Evolutionary conservation across 1,140 invertebrate species (phyloP), one percentile per base, ranked within the genome.

Genomic region (Popillia japonica): DNA sequence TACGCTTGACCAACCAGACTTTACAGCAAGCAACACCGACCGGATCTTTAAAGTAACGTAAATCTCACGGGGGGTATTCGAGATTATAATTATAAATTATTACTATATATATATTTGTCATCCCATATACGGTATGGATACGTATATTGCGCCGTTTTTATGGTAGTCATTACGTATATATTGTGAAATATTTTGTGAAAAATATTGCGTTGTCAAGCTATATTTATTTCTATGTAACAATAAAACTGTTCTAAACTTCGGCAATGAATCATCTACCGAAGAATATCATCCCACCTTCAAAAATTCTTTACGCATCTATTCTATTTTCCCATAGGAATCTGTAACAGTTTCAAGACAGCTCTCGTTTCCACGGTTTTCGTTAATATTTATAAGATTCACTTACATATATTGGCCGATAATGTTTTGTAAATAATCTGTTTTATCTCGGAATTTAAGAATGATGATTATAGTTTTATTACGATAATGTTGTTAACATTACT

Each of bases 21-120:
- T 68, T 34, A 17, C 61, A 34, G 48, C 17, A n/a, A 55, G 48
- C 48, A 20, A 55, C 27, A 17, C 4, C 48, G 48, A 55, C 48
- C 17, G 48, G 48, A 55, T 55, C 17, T 55, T 27, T 34, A 34
- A 34, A 68, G 22, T 23, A 68, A 27, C 22, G 61, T 68, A 27
- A 68, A 27, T 68, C 61, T 68, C 61, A 68, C 61, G 27, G 61
- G 61, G 48, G 48, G 48, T 55, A 55, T 55, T 55, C 27, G 27
- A 68, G 61, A 68, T 68, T 68, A 68, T 68, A 55, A 68, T 68
- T 68, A 68, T 68, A 68, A 68, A 68, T 68, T 68, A 68, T 68
- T 68, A 68, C 61, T 68, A 68, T 68, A 68, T 34, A 34, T 34
- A 68, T 68, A 68, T 68, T 68, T 68, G 61, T 68, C 61, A 68